Percentiles rank a stretch among this genome's conserved stretches.
phyloP scores from a whole-genome alignment of 2,113 vertebrate species.

The Cinclus mexicanus region DNA sequence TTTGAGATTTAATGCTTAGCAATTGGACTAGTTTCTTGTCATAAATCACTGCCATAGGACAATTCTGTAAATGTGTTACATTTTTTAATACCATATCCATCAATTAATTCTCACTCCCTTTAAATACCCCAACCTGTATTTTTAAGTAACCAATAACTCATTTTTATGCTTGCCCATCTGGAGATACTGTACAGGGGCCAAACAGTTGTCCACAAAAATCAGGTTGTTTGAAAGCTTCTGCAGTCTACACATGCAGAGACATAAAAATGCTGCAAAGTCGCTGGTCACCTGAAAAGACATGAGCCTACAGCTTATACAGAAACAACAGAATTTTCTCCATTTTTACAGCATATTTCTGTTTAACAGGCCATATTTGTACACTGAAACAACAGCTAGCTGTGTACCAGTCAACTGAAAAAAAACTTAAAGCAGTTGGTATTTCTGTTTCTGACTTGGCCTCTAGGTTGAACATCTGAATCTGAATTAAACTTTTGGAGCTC shows the following conservation, averaged over 20 bases:
- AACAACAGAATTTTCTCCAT: neutral
- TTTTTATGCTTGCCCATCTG: neutral
- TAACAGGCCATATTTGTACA: neutral
- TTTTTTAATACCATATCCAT: neutral
- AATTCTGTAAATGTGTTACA: neutral
- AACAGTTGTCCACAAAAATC: neutral
- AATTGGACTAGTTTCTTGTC: neutral
- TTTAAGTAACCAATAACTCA: neutral
- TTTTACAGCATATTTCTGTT: neutral
- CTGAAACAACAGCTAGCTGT: neutral
- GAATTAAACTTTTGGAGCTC: neutral
- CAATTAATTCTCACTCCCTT: neutral
- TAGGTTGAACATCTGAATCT: neutral
- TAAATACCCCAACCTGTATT: neutral
- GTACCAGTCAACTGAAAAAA: neutral
- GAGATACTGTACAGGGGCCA: neutral
- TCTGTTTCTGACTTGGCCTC: neutral
- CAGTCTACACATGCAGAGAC: neutral
- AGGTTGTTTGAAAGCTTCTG: neutral
- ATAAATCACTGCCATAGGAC: neutral
- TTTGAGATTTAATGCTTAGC: neutral
- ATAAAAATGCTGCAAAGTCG: neutral
- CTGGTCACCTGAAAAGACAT: neutral
- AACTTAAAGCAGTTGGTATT: neutral
- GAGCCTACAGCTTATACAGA: neutral